These are phyloP conservation scores for Bubo blakistoni DNA, from an alignment of 2,113 vertebrate species.

Conservation along the genomic window DNA sequence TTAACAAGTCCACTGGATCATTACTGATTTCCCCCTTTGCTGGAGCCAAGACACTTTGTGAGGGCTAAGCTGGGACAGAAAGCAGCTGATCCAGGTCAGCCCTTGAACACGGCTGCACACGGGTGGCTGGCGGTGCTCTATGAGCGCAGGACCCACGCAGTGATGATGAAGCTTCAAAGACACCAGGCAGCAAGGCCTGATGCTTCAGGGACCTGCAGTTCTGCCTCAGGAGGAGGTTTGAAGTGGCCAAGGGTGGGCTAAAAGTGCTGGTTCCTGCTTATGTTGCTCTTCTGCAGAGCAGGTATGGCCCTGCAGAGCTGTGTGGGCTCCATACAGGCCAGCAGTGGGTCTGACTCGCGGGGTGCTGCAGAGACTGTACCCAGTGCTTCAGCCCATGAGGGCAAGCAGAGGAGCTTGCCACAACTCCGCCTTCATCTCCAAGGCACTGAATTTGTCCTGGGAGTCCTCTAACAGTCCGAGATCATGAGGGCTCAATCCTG, in stretches of 20 bases:
- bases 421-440: neutral
- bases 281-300: neutral
- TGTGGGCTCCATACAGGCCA: neutral
- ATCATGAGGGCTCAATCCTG: neutral
- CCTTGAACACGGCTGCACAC: neutral
- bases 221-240: neutral
- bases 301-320: neutral
- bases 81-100: neutral
- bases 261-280: neutral
- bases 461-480: neutral
- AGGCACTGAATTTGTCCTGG: neutral
- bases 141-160: neutral
- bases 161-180: neutral
- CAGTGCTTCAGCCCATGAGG: neutral
- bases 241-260: neutral
- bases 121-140: neutral
- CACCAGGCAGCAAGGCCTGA: neutral
- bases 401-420: neutral
- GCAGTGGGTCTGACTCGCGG: neutral
- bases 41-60: neutral
- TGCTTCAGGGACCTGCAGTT: neutral
- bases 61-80: neutral
- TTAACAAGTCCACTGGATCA: neutral
- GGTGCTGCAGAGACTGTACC: neutral
- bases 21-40: neutral